Base-by-base conservation (phyloP, 2,797 vertebrate species). In the Pempheris klunzingeri region DNA sequence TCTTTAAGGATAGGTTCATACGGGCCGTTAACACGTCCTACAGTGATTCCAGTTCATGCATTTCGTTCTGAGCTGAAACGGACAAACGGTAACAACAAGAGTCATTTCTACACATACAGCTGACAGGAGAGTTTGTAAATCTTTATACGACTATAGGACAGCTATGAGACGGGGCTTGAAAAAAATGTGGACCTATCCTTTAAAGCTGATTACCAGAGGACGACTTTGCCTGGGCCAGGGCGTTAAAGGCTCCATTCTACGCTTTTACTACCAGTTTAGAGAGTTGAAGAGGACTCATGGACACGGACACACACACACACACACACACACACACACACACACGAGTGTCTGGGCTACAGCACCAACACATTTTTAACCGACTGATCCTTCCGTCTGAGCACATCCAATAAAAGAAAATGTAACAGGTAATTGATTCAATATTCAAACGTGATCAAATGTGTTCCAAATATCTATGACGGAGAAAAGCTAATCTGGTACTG, bases 401-500 rank as follows among this genome's bases (percentile, higher is more conserved):
- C 30, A 26, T 60, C 30, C 20, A 46, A 55, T 54, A 38, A 78
- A 60, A 26, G 15, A 15, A 46, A 52, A 65, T 24, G 41, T 11
- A 58, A 69, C 41, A 50, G 44, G 30, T 41, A 26, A 64, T 38
- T 13, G 22, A 32, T n/a, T 58, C 82, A 81, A 74, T 66, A 61
- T 54, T 69, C 8, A 65, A 61, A 81, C n/a, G 22, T n/a, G 30
- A 73, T 52, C 7, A 22, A 41, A 76, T 22, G 53, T 67, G 72
- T 80, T 52, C 71, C 26, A 50, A 49, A 71, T 39, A 24, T 65
- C 43, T 24, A 18, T 50, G 68, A 78, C 34, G 32, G 17, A 63
- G 49, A 44, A 62, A 74, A 72, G 67, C 0, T 39, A 77, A 88
- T 59, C 63, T 58, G 57, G 18, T 61, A 47, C 34, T n/a, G 72